These are phyloP conservation scores for Parauchenoglanis ngamensis DNA, from an alignment of 2,797 vertebrate species.

Conservation along the genomic window DNA sequence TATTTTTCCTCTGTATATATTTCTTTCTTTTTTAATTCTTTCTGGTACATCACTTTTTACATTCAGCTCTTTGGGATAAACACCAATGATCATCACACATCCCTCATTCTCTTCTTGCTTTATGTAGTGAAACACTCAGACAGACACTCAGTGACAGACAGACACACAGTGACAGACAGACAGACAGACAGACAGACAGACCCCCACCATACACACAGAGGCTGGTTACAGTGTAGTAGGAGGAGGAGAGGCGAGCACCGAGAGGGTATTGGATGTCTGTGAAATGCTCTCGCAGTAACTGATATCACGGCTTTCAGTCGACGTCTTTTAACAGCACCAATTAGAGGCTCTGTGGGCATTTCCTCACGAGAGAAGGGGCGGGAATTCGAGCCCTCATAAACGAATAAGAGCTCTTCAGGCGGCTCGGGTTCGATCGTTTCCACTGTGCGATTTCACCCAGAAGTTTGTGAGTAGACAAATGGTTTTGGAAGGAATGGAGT, in stretches of 20 bases:
- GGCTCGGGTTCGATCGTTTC: conserved; percentile 25
- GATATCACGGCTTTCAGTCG: conserved; percentile 37
- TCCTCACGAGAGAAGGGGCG: conserved; percentile 26
- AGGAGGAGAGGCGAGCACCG: conserved; percentile 21
- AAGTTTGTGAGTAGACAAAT: conserved; percentile 5
- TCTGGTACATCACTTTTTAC: background rate
- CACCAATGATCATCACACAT: background rate
- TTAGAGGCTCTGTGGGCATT: conserved; percentile 30
- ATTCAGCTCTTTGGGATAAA: background rate
- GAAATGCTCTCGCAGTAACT: conserved; percentile 47
- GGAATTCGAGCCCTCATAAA: conserved; percentile 9
- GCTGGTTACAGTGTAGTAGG: background rate
- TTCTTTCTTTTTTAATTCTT: background rate
- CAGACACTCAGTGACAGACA: background rate
- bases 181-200: conserved; percentile 7
- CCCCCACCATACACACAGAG: background rate
- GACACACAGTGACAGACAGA: background rate
- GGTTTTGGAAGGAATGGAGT: conserved; percentile 14
- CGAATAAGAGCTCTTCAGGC: conserved; percentile 12
- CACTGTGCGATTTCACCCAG: background rate
- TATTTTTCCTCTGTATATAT: background rate
- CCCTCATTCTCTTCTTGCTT: background rate
- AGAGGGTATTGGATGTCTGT: conserved; percentile 43
- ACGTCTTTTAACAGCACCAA: conserved; percentile 35
- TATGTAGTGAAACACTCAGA: background rate